These are phyloP conservation scores for Vulpes vulpes DNA, from an alignment of 2,113 vertebrate genomes.

Conservation along the genomic window DNA sequence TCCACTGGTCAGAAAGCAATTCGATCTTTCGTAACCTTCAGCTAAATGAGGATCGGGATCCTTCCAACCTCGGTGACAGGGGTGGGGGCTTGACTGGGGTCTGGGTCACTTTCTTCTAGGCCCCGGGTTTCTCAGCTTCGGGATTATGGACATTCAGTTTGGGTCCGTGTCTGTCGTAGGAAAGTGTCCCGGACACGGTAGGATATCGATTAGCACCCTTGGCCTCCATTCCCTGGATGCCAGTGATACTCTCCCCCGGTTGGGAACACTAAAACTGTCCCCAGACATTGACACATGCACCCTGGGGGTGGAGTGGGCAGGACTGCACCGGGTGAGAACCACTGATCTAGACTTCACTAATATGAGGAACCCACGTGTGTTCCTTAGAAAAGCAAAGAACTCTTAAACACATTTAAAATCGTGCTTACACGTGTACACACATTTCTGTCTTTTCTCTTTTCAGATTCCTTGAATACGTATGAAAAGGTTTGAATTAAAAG, in stretches of 20 bases:
- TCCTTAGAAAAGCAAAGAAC: not conserved
- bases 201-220: rapidly evolving
- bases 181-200: rapidly evolving
- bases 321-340: not conserved
- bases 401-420: not conserved
- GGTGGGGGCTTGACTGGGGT: rapidly evolving
- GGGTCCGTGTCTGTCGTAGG: rapidly evolving
- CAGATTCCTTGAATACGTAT: too few species aligned
- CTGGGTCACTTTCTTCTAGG: not conserved
- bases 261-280: not conserved
- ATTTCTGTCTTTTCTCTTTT: too few species aligned
- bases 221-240: not conserved
- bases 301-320: not conserved
- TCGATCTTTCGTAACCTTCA: slow-evolving; percentile 51
- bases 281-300: not conserved
- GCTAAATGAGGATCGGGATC: not conserved
- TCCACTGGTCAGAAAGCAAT: slow-evolving; percentile 60
- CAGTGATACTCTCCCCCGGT: not conserved
- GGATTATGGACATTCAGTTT: rapidly evolving
- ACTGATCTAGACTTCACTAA: not conserved
- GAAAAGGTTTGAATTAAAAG: too few species aligned
- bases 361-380: not conserved
- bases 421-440: rapidly evolving
- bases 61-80: rapidly evolving
- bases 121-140: not conserved